phyloP scores from a whole-genome alignment of 2,888 invertebrate genomes.

The Xestia xanthographa region DNA sequence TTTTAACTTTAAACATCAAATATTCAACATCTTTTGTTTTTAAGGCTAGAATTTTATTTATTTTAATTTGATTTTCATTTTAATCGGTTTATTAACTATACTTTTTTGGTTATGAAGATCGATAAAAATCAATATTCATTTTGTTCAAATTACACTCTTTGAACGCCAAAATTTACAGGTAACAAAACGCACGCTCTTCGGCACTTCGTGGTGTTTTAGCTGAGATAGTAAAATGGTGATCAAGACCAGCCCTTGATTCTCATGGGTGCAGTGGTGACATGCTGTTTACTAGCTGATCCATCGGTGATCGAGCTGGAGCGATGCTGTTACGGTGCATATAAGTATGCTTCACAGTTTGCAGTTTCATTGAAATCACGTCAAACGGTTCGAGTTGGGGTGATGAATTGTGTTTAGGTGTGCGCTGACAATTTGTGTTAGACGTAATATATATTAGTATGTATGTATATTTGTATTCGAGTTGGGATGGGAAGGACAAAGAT shows the following conservation, averaged over 20 bases:
- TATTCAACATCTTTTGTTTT: conserved; percentile 14
- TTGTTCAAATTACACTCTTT: not conserved
- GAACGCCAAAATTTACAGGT: not conserved
- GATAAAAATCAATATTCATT: not conserved
- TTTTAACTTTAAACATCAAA: conserved; percentile 15
- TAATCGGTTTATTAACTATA: not conserved
- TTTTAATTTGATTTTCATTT: conserved; percentile 7
- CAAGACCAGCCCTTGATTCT: not conserved
- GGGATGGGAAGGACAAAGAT: too few relatives aligned
- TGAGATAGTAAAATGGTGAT: not conserved
- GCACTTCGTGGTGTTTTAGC: not conserved
- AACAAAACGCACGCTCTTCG: not conserved
- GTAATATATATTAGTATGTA: too few relatives aligned
- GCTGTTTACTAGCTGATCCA: not conserved
- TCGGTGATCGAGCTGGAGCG: not conserved
- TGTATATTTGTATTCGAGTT: too few relatives aligned
- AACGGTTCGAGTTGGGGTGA: not conserved
- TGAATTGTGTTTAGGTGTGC: not conserved
- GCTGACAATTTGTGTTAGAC: not conserved
- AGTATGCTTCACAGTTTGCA: not conserved
- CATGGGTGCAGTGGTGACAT: not conserved
- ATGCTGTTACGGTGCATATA: not conserved
- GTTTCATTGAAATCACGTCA: not conserved
- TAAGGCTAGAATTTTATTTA: not conserved
- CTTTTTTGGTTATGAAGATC: not conserved